Evolutionary conservation across 2,797 vertebrate species (phyloP).

Genomic region (Sternarchorhynchus goeldii): DNA sequence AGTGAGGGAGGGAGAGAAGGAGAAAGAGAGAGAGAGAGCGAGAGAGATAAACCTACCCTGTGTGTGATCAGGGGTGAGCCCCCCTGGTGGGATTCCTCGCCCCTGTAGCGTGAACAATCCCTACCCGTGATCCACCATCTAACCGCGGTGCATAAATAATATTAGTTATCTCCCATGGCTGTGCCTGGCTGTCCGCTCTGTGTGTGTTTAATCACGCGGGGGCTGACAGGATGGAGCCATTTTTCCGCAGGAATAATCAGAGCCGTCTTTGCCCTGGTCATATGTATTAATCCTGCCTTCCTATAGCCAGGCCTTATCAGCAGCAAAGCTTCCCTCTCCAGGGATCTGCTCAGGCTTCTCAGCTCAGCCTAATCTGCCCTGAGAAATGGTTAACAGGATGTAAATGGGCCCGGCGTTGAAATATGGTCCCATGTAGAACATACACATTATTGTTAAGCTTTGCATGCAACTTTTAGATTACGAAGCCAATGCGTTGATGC

Average conservation of each 20-base stretch:
- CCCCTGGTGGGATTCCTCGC: constrained; percentile 70
- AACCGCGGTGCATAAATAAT: constrained; percentile 80
- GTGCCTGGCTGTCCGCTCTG: constrained; percentile 69
- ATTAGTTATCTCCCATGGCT: constrained; percentile 78
- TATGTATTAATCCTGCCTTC: constrained; percentile 81
- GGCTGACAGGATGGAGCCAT: constrained; percentile 70
- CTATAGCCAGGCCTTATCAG: constrained; percentile 81
- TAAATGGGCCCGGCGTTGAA: constrained; percentile 82
- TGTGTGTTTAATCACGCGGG: constrained; percentile 76
- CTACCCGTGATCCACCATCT: constrained; percentile 72
- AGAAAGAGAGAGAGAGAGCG: constrained; percentile 23
- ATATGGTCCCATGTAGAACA: constrained; percentile 80
- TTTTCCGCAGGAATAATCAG: constrained; percentile 81
- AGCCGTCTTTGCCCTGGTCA: constrained; percentile 77
- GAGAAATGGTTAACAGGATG: constrained; percentile 84
- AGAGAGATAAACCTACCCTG: constrained; percentile 61
- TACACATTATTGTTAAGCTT: constrained; percentile 78
- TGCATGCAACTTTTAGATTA: constrained; percentile 76
- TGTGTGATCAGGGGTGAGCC: constrained; percentile 75
- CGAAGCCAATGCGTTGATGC: constrained; percentile 69
- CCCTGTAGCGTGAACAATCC: constrained; percentile 77
- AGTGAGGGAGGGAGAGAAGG: constrained; percentile 33
- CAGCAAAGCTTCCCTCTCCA: constrained; percentile 79
- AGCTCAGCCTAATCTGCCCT: constrained; percentile 77
- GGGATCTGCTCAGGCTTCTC: constrained; percentile 77